These are phyloP conservation scores for Leptatherina wallacei DNA, from an alignment of 2,797 vertebrate genomes.

Conservation along the genomic window DNA sequence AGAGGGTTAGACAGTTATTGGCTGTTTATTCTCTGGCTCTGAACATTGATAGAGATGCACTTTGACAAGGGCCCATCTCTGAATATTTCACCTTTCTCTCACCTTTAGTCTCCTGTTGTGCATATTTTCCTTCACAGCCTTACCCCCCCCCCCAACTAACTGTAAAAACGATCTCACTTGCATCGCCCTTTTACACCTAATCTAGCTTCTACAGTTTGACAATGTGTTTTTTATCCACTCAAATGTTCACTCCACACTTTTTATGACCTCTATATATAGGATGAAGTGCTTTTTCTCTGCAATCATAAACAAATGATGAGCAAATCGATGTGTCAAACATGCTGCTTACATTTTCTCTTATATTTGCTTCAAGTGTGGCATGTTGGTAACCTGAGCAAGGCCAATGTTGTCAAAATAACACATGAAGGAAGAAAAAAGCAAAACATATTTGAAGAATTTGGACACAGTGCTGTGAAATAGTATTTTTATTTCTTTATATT, in stretches of 20 bases:
- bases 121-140: neutral
- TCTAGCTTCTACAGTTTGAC: neutral
- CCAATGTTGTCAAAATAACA: no score
- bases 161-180: neutral
- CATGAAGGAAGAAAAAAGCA: no score
- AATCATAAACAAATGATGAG: neutral
- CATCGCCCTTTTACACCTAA: neutral
- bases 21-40: neutral
- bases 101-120: neutral
- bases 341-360: neutral
- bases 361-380: neutral
- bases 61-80: neutral
- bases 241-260: neutral
- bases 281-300: neutral
- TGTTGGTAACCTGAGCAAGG: neutral
- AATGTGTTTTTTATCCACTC: neutral
- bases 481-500: no score
- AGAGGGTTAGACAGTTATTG: conserved; percentile 1
- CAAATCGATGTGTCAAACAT: neutral
- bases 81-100: neutral
- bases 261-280: neutral
- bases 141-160: neutral
- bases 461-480: no score
- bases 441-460: no score
- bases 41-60: neutral